These are phyloP conservation scores for Liolophura sinensis DNA, from an alignment of 1,140 invertebrate genomes.

Conservation along the genomic window DNA sequence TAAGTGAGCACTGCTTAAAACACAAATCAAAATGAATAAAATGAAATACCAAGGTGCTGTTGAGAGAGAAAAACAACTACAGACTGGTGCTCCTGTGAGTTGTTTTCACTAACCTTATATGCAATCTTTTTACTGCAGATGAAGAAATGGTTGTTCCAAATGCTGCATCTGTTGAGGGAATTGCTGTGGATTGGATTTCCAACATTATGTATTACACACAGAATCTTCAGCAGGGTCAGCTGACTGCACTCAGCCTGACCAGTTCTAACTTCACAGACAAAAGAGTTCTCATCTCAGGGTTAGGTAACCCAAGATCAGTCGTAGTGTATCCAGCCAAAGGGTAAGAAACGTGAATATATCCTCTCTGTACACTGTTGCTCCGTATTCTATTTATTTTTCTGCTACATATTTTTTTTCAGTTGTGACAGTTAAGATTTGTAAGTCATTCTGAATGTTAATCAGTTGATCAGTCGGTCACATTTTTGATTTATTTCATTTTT, in stretches of 20 bases:
- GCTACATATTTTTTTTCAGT: background rate
- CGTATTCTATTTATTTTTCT: background rate
- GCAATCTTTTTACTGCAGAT: too few relatives aligned
- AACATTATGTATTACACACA: slow-evolving; percentile 96
- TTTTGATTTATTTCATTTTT: too few relatives aligned
- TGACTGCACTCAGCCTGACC: too few relatives aligned
- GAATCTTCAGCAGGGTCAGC: too few relatives aligned
- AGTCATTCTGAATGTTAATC: background rate
- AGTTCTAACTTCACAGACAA: slow-evolving; percentile 15
- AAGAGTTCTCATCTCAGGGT: slow-evolving; percentile 35
- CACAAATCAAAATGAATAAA: too few relatives aligned
- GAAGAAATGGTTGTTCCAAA: slow-evolving; percentile 27
- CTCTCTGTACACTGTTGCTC: background rate
- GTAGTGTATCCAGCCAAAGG: slow-evolving; percentile 95
- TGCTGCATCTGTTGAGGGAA: slow-evolving; percentile 84
- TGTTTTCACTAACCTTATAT: too few relatives aligned
- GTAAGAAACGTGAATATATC: slow-evolving; percentile 26
- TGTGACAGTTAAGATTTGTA: background rate
- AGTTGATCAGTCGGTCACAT: too few relatives aligned
- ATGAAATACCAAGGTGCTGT: too few relatives aligned
- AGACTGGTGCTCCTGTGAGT: too few relatives aligned
- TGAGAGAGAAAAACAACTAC: too few relatives aligned
- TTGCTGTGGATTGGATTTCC: slow-evolving; percentile 95
- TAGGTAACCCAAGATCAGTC: slow-evolving; percentile 78
- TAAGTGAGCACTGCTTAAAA: too few relatives aligned